These are phyloP conservation scores for Lepilemur septentrionalis DNA, from an alignment of 2,797 vertebrate genomes.

Conservation along the genomic window DNA sequence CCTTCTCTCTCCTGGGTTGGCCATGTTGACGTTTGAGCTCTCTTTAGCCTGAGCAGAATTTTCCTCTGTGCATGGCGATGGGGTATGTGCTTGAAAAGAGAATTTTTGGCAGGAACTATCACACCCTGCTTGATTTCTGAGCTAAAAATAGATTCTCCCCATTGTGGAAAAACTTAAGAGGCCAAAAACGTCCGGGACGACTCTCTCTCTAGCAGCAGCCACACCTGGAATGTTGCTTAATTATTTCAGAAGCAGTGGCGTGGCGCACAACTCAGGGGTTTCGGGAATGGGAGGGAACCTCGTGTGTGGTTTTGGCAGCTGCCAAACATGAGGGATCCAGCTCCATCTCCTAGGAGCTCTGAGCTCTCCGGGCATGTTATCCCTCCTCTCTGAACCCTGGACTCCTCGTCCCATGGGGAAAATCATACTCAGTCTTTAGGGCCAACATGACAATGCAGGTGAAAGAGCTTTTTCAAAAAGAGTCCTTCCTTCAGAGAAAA, in stretches of 20 bases:
- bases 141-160: slow-evolving; percentile 51
- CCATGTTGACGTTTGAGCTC: rapidly evolving
- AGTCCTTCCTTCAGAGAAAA: neutral
- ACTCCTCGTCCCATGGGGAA: neutral
- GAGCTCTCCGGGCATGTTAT: neutral
- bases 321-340: neutral
- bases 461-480: neutral
- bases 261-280: neutral
- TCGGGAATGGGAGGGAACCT: neutral
- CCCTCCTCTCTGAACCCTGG: neutral
- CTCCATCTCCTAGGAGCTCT: neutral
- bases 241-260: neutral
- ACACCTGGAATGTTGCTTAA: slow-evolving; percentile 43
- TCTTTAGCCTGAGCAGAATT: neutral
- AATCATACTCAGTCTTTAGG: neutral
- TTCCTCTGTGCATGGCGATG: neutral
- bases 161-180: slow-evolving; percentile 30
- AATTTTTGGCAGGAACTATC: slow-evolving; percentile 6
- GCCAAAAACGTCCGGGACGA: neutral
- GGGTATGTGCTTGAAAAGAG: neutral
- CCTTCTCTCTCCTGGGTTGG: neutral
- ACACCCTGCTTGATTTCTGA: slow-evolving; percentile 29
- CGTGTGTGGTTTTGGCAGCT: neutral
- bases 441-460: neutral
- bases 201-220: neutral